These are phyloP conservation scores for Henicopernis longicauda DNA, from an alignment of 2,113 vertebrate genomes.

Conservation along the genomic window DNA sequence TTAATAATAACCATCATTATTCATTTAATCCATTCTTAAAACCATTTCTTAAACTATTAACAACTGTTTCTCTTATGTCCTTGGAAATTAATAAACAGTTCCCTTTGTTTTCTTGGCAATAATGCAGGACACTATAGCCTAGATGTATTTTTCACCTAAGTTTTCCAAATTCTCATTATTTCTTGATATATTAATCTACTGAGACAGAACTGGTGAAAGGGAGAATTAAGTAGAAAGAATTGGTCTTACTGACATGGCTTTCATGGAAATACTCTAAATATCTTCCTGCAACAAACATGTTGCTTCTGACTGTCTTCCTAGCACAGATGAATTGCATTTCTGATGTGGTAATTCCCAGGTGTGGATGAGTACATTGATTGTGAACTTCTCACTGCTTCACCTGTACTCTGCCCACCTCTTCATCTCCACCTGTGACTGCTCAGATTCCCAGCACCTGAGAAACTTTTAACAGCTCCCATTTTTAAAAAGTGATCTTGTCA, in stretches of 20 bases:
- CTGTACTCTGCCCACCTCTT: not conserved
- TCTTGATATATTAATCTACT: not conserved
- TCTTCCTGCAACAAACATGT: not conserved
- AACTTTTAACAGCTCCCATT: not conserved
- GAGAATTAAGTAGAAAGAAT: not conserved
- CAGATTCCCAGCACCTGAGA: not conserved
- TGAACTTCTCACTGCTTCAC: not conserved
- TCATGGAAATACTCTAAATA: not conserved
- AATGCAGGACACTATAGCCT: not conserved
- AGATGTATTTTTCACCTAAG: not conserved
- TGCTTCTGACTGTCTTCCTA: not conserved
- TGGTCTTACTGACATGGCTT: not conserved
- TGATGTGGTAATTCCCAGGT: not conserved
- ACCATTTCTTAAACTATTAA: not conserved
- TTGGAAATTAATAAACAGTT: not conserved
- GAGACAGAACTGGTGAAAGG: not conserved
- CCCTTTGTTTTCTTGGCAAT: not conserved
- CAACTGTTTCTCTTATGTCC: not conserved
- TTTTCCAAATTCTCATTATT: not conserved
- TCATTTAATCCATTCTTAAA: not conserved
- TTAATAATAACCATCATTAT: not conserved
- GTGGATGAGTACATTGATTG: not conserved
- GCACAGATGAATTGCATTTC: not conserved
- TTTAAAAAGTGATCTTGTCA: not conserved
- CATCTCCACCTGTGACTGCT: not conserved